These are phyloP conservation scores for Epinotia nisella DNA, from an alignment of 2,888 invertebrate species.

Conservation along the genomic window DNA sequence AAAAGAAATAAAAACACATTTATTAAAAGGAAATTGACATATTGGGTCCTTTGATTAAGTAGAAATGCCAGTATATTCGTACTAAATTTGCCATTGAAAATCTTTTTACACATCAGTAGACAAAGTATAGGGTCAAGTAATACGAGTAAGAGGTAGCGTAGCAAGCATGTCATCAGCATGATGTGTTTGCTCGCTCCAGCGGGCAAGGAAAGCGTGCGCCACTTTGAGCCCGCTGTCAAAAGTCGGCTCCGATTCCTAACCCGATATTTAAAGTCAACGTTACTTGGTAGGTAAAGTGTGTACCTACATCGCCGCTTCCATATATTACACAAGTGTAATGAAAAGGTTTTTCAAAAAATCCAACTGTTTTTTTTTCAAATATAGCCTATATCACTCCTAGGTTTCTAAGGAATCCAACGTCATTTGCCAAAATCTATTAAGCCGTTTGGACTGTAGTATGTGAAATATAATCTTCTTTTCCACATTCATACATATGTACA, in stretches of 20 bases:
- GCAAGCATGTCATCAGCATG: constrained; percentile 31
- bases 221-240: constrained; percentile 32
- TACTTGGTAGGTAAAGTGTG: neutral
- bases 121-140: constrained; percentile 8
- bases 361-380: too few relatives aligned
- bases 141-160: constrained; percentile 20
- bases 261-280: neutral
- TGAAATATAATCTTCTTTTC: too few relatives aligned
- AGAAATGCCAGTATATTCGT: neutral
- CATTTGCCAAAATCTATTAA: too few relatives aligned
- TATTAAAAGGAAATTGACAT: too few relatives aligned
- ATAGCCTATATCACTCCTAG: too few relatives aligned
- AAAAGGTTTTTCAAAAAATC: too few relatives aligned
- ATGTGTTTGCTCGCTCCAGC: constrained; percentile 27
- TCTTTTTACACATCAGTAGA: neutral
- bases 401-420: too few relatives aligned
- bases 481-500: too few relatives aligned
- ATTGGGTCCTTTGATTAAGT: neutral
- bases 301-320: too few relatives aligned
- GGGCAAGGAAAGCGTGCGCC: constrained; percentile 23
- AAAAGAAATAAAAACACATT: too few relatives aligned
- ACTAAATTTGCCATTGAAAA: neutral
- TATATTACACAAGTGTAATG: too few relatives aligned
- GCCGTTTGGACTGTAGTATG: too few relatives aligned
- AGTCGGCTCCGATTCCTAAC: constrained; percentile 14